Evolutionary conservation across 2,113 vertebrate species (phyloP), one percentile per base, ranked within the genome.

Genomic region (Verasper variegatus): DNA sequence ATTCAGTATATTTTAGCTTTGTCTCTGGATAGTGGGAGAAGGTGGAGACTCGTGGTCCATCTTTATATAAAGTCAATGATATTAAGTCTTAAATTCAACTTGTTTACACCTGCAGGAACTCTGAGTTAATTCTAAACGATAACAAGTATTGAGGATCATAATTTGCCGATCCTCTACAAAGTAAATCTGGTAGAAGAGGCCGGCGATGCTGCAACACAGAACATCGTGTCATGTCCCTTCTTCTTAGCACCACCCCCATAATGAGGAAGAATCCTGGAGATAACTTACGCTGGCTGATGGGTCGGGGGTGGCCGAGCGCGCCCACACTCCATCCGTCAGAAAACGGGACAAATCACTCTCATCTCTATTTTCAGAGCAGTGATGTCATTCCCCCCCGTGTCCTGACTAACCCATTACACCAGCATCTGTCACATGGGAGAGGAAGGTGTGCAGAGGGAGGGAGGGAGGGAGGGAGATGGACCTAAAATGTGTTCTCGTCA

Each of bases 331-430:
- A 10, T 87, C 83, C 80, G 81, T 17, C 14, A 56, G 17, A 87
- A 89, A 91, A 84, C 70, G 67, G 83, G 84, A 86, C 87, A 88
- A 89, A 86, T 86, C 69, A 68, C 70, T 74, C 65, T 78, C 69
- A 70, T 82, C 56, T 89, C 88, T 93, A 85, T 91, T 91, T 91
- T 78, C 68, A 86, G 88, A 70, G 64, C 17, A 18, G 72, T 90
- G 92, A 92, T 90, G 89, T 92, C 88, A 91, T 82, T 82, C 82
- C 84, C 84, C 82, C 76, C 72, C 20, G 85, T 80, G 88, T 87
- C 77, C 83, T 82, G 76, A 87, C 88, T 86, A 82, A 84, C 83
- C 79, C 86, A 82, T 86, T 85, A 85, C 87, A 86, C 82, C 58
- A 80, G 83, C 81, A 87, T 88, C 86, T 82, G 78, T 89, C 85